phyloP scores from a whole-genome alignment of 2,888 invertebrate genomes.

The Clistopyga incitator region DNA sequence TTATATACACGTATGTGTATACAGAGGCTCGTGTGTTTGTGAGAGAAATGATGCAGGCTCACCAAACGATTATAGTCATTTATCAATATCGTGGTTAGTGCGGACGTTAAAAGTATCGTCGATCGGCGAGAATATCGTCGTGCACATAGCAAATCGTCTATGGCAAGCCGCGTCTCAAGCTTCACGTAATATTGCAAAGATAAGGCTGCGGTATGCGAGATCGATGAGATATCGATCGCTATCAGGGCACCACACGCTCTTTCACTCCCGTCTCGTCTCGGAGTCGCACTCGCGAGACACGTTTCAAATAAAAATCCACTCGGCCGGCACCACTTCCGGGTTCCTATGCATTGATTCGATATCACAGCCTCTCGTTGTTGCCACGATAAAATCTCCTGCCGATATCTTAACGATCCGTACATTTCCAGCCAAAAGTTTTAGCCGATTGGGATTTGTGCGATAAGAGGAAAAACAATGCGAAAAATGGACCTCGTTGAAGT shows the following conservation, averaged over 20 bases:
- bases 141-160: conserved; percentile 51
- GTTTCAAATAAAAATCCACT: conserved; percentile 16
- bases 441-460: too few species aligned
- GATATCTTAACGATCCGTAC: background rate
- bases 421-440: too few species aligned
- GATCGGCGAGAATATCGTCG: conserved; percentile 36
- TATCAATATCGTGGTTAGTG: conserved; percentile 76
- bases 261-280: conserved; percentile 8
- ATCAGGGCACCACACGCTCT: conserved; percentile 16
- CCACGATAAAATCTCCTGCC: background rate
- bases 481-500: too few species aligned
- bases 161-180: conserved; percentile 58
- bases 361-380: conserved; percentile 11
- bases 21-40: background rate
- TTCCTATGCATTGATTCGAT: conserved; percentile 1
- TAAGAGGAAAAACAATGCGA: too few species aligned
- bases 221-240: conserved; percentile 43
- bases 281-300: background rate
- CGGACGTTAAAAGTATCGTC: conserved; percentile 17
- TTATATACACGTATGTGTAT: too few species aligned
- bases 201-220: conserved; percentile 76
- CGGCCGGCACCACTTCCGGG: conserved; percentile 17
- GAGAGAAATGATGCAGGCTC: conserved; percentile 49
- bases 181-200: conserved; percentile 76
- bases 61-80: conserved; percentile 76